These are phyloP conservation scores for Mohoua ochrocephala DNA, from an alignment of 2,113 vertebrate genomes.

Conservation along the genomic window DNA sequence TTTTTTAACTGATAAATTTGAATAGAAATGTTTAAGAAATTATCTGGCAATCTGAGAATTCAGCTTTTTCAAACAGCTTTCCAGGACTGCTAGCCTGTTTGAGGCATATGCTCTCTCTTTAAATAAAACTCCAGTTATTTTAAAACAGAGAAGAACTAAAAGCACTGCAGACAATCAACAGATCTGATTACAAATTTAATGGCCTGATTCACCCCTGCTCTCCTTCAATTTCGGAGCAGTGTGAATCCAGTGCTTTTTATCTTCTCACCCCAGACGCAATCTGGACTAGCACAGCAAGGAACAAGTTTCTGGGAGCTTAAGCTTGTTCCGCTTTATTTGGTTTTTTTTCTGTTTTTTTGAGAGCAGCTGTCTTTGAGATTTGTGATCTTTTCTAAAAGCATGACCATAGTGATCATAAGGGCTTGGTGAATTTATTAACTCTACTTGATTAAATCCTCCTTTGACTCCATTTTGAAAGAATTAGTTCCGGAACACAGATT, in stretches of 20 bases:
- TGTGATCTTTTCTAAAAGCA: neutral
- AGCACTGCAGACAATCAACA: neutral
- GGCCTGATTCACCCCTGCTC: neutral
- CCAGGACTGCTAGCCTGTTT: neutral
- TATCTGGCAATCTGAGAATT: neutral
- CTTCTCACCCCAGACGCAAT: neutral
- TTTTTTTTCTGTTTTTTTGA: neutral
- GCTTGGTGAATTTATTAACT: slow-evolving; percentile 19
- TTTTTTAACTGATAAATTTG: neutral
- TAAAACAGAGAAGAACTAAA: neutral
- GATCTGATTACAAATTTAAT: slow-evolving; percentile 8
- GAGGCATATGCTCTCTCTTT: neutral
- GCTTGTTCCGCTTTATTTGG: neutral
- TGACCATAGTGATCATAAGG: neutral
- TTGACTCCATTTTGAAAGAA: neutral
- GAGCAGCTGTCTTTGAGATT: neutral
- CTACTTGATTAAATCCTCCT: slow-evolving; percentile 13
- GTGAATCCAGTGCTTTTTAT: slow-evolving; percentile 18
- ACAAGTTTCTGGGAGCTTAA: neutral
- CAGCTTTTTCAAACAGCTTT: neutral
- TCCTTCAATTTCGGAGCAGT: slow-evolving; percentile 26
- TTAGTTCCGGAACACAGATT: neutral
- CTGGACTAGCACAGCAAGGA: slow-evolving; percentile 4
- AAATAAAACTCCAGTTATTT: neutral
- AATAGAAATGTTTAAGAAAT: neutral